These are phyloP conservation scores for Epinephelus fuscoguttatus DNA, from an alignment of 2,113 vertebrate genomes.

Conservation along the genomic window DNA sequence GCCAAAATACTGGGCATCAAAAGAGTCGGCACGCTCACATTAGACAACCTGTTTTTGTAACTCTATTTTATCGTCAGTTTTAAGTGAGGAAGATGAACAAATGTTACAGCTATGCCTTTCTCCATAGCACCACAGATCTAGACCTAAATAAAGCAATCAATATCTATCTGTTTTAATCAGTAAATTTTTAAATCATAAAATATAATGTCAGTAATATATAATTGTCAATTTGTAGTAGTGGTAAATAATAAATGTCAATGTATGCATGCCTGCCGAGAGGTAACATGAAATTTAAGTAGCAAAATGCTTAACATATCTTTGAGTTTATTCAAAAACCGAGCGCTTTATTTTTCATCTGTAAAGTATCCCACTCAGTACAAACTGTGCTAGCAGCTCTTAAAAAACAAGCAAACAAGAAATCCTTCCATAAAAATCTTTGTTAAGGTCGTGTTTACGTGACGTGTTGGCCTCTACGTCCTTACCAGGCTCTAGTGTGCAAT, in stretches of 20 bases:
- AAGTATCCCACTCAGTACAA: neutral
- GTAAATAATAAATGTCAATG: neutral
- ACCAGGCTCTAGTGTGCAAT: neutral
- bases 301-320: neutral
- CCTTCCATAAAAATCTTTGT: neutral
- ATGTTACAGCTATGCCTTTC: neutral
- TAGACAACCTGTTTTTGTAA: neutral
- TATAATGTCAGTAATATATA: too few relatives aligned
- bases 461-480: neutral
- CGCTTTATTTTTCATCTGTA: neutral
- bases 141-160: too few relatives aligned
- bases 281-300: neutral
- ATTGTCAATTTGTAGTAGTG: too few relatives aligned
- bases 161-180: too few relatives aligned
- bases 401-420: neutral
- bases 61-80: neutral
- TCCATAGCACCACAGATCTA: neutral
- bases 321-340: neutral
- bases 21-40: neutral
- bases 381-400: too few relatives aligned
- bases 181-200: too few relatives aligned
- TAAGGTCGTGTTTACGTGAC: neutral
- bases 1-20: slow-evolving; percentile 8
- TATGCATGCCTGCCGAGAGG: neutral
- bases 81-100: neutral